Percentiles rank a stretch among this genome's conserved stretches.
Evolutionary conservation across 2,888 invertebrate genomes (phyloP).

Genomic region (Brenthis hecate): DNA sequence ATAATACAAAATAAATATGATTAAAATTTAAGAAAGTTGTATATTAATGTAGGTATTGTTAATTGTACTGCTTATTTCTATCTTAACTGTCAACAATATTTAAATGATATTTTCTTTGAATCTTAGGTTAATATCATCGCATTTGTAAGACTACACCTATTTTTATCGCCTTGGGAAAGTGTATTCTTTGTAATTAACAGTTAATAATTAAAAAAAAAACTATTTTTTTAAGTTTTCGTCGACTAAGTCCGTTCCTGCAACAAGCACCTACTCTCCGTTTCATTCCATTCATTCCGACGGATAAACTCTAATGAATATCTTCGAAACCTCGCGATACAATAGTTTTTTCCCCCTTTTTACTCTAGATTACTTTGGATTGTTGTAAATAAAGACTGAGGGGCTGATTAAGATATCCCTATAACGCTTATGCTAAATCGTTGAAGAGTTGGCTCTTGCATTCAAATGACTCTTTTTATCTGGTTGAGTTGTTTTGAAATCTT

Average conservation of each 20-base stretch:
- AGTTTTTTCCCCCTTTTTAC: slow-evolving; percentile 49
- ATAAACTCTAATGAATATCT: slow-evolving; percentile 67
- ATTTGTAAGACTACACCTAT: background rate
- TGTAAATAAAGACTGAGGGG: slow-evolving; percentile 46
- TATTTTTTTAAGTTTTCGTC: background rate
- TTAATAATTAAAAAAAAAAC: background rate
- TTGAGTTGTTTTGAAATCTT: background rate
- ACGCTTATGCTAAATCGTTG: slow-evolving; percentile 32
- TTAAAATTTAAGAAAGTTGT: too few relatives aligned
- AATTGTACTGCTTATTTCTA: too few relatives aligned
- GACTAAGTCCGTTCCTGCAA: slow-evolving; percentile 49
- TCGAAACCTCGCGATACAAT: slow-evolving; percentile 48
- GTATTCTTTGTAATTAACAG: background rate
- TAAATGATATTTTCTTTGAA: too few relatives aligned
- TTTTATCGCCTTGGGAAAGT: background rate
- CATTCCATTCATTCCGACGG: slow-evolving; percentile 58
- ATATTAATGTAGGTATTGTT: too few relatives aligned
- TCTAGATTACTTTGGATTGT: slow-evolving; percentile 45
- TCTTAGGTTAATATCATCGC: too few relatives aligned
- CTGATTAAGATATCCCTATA: slow-evolving; percentile 44
- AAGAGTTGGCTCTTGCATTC: slow-evolving; percentile 24
- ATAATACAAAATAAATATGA: too few relatives aligned
- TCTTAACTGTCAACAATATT: too few relatives aligned
- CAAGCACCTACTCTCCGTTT: slow-evolving; percentile 57
- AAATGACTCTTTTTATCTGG: slow-evolving; percentile 23